These are phyloP conservation scores for Lemur catta DNA, from an alignment of 2,797 vertebrate genomes.

Conservation along the genomic window DNA sequence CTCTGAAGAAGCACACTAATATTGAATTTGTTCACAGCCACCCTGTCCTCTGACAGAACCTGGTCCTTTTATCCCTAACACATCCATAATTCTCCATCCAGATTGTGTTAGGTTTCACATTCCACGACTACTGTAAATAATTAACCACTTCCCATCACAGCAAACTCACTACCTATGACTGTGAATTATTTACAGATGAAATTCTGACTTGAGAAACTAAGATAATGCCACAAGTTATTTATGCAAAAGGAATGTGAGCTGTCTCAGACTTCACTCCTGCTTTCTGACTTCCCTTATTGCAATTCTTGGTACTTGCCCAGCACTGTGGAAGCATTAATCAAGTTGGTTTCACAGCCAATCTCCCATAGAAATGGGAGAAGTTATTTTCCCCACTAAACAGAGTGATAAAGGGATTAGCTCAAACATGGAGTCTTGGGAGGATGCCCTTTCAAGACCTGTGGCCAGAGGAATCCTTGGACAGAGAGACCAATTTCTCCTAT, in stretches of 20 bases:
- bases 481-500: not conserved
- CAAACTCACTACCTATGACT: conserved; percentile 48
- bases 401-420: not conserved
- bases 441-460: not conserved
- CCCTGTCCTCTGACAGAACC: not conserved
- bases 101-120: conserved; percentile 21
- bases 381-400: not conserved
- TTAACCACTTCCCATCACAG: conserved; percentile 53
- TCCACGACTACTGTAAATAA: conserved; percentile 55
- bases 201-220: conserved; percentile 60
- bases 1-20: not conserved
- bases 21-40: not conserved
- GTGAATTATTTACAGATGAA: conserved; percentile 72
- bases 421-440: not conserved
- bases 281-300: not conserved
- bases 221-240: conserved; percentile 64
- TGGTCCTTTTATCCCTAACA: not conserved
- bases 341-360: not conserved
- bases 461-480: not conserved
- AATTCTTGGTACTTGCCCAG: not conserved
- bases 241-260: conserved; percentile 25
- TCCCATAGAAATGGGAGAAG: not conserved
- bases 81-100: not conserved
- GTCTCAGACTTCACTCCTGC: conserved; percentile 53
- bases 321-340: conserved; percentile 1